Evolutionary conservation across 2,797 vertebrate species (phyloP).

Genomic region (Muscicapa striata): DNA sequence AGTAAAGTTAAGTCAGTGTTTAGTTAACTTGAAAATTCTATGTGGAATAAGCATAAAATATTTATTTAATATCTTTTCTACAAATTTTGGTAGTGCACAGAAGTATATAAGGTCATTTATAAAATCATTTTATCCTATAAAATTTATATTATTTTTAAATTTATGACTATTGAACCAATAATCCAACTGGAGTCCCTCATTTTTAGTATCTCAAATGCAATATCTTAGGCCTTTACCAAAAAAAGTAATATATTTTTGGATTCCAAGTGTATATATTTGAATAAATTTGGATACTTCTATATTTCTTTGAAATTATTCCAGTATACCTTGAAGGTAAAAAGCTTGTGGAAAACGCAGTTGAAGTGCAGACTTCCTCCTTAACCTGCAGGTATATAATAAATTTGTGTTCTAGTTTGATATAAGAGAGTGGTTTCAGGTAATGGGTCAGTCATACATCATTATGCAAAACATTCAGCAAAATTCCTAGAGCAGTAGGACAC

Average conservation of each 20-base stretch:
- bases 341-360: background rate
- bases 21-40: background rate
- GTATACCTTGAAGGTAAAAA: background rate
- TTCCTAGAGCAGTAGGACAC: background rate
- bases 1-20: background rate
- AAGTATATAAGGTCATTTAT: background rate
- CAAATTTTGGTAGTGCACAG: background rate
- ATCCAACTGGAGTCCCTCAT: background rate
- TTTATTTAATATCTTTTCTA: background rate
- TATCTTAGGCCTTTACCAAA: background rate
- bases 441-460: background rate
- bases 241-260: background rate
- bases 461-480: background rate
- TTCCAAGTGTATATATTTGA: background rate
- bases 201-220: background rate
- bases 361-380: background rate
- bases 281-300: background rate
- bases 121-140: background rate
- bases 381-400: background rate
- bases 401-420: background rate
- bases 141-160: background rate
- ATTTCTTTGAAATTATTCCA: background rate
- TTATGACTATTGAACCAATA: background rate
- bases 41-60: background rate
- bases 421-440: background rate